Conservation (phyloP, 2,797 vertebrate genomes). For the Helarctos malayanus region DNA sequence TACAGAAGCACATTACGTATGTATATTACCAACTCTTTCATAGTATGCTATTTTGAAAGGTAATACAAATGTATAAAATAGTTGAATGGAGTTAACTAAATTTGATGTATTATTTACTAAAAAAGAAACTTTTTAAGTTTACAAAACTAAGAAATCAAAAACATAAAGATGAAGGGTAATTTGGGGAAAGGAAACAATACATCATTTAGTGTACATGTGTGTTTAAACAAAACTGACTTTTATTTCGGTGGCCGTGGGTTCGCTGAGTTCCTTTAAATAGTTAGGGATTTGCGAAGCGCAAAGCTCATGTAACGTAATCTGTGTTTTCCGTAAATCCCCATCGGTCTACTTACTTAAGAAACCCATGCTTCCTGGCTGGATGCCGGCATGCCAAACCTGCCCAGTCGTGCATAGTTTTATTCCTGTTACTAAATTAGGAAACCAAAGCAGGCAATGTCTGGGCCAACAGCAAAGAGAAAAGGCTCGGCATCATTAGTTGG, state of each 20-base stretch:
- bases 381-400: constrained; percentile 96
- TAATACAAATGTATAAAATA: not conserved
- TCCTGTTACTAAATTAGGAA: constrained; percentile 99
- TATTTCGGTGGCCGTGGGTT: constrained; percentile 65
- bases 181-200: constrained; percentile 56
- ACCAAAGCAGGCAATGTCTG: constrained; percentile 89
- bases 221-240: constrained; percentile 77
- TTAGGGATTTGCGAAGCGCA: constrained; percentile 79
- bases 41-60: not conserved
- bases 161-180: not conserved
- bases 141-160: constrained; percentile 53
- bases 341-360: constrained; percentile 88
- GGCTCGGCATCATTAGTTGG: constrained; percentile 91
- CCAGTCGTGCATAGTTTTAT: constrained; percentile 95
- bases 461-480: constrained; percentile 92
- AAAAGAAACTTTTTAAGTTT: not conserved
- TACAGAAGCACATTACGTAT: not conserved
- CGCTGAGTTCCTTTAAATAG: constrained; percentile 85
- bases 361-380: constrained; percentile 91
- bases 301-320: constrained; percentile 87
- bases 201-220: not conserved
- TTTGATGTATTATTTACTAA: constrained; percentile 12
- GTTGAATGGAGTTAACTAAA: not conserved
- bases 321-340: constrained; percentile 89
- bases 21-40: not conserved